Conservation (phyloP, 1,140 invertebrate genomes). For the Drosophila bocqueti region DNA sequence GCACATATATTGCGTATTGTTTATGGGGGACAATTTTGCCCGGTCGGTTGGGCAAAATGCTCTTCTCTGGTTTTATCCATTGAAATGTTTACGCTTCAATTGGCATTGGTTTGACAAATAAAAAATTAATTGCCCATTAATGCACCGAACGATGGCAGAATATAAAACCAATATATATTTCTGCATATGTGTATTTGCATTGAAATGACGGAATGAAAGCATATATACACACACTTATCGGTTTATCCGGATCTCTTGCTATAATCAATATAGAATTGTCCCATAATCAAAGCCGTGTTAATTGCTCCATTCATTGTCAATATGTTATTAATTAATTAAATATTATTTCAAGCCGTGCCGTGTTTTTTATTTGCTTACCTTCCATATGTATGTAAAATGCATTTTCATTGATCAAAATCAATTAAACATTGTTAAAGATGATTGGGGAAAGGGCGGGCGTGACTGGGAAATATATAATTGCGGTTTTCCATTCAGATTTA, state of each 20-base stretch:
- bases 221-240: slow-evolving; percentile 28
- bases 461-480: slow-evolving; percentile 36
- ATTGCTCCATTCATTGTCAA: slow-evolving; percentile 67
- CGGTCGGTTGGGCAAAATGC: slow-evolving; percentile 22
- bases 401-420: slow-evolving; percentile 63
- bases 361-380: slow-evolving; percentile 16
- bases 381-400: slow-evolving; percentile 26
- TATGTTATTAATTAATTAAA: slow-evolving; percentile 76
- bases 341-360: slow-evolving; percentile 56
- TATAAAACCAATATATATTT: slow-evolving; percentile 34
- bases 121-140: slow-evolving; percentile 79
- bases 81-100: slow-evolving; percentile 78
- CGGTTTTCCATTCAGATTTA: slow-evolving; percentile 45
- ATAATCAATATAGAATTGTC: slow-evolving; percentile 50
- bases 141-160: slow-evolving; percentile 50
- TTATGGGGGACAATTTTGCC: slow-evolving; percentile 53
- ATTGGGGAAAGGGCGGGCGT: slow-evolving; percentile 12
- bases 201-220: slow-evolving; percentile 43
- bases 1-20: slow-evolving; percentile 41
- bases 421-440: slow-evolving; percentile 62
- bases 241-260: slow-evolving; percentile 29
- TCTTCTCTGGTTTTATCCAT: slow-evolving; percentile 46
- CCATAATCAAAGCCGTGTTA: slow-evolving; percentile 72
- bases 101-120: slow-evolving; percentile 62
- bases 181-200: slow-evolving; percentile 35